Evolutionary conservation across 2,113 vertebrate genomes (phyloP), one percentile per base, ranked within the genome.

Genomic region (Chloropsis cyanopogon): DNA sequence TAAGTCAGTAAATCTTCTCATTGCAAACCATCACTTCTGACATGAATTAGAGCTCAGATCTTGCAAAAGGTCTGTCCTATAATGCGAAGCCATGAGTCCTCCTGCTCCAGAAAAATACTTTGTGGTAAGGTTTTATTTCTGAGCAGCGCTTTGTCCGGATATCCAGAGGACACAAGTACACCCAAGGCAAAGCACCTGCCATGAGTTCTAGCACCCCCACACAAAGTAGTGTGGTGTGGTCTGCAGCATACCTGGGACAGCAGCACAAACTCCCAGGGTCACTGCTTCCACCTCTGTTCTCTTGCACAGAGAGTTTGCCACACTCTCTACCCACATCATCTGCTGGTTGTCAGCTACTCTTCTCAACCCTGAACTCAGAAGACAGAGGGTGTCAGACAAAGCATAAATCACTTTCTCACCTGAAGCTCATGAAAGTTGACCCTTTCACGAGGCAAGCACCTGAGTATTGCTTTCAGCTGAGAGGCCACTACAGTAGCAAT

Each of bases 151-250:
- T 82, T 37, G 25, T 57, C 56, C 3, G 0, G 35, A 47, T 46
- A 44, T 59, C 9, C 50, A 93, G 54, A 81, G 24, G 19, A 47
- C 60, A 56, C 21, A 54, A n/a, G 4, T 9, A 33, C 21, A 39
- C 26, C 11, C 42, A 44, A 64, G 29, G 23, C 49, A 89, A 46
- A 3, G 5, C 20, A 42, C 10, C 33, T 8, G 4, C 17, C 25
- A 14, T 4, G 16, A 47, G 10, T 56, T 25, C 23, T 35, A 46
- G 24, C 44, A 65, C 11, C 26, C 47, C 37, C n/a, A 35, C 0
- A 5, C 18, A 2, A 1, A 59, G 29, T 0, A 47, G 63, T 0
- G 5, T 11, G 21, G 12, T 23, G 33, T 47, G 22, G 12, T 64
- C 75, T 82, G 56, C 5, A 52, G 29, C 75, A 52, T 12, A 42